phyloP scores from a whole-genome alignment of 2,113 vertebrate genomes.

The Chionodraco myersi region DNA sequence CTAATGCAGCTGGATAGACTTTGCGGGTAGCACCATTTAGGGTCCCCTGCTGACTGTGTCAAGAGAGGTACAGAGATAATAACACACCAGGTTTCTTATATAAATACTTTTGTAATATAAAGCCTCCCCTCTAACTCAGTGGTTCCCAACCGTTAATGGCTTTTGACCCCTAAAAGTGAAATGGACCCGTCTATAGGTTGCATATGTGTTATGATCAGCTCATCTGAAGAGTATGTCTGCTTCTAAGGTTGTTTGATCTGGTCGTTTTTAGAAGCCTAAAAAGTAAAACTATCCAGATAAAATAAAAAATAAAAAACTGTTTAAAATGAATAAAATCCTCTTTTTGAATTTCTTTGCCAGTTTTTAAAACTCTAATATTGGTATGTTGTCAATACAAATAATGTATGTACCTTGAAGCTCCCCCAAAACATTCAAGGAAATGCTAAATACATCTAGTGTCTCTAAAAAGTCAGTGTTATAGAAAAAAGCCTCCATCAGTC shows the following conservation, averaged over 20 bases:
- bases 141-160: background rate
- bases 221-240: background rate
- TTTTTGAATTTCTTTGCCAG: too few relatives aligned
- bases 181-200: background rate
- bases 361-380: too few relatives aligned
- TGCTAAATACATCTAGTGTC: background rate
- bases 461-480: constrained; percentile 2
- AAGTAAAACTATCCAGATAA: background rate
- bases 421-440: too few relatives aligned
- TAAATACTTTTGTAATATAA: background rate
- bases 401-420: background rate
- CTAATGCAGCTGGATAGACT: constrained; percentile 36
- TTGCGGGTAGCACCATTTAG: background rate
- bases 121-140: background rate
- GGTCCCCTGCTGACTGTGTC: constrained; percentile 20
- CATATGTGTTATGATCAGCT: background rate
- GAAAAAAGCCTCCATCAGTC: constrained; percentile 44
- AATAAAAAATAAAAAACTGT: too few relatives aligned
- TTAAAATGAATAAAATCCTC: too few relatives aligned
- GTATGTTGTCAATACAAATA: too few relatives aligned
- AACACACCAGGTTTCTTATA: background rate
- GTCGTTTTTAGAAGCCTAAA: background rate
- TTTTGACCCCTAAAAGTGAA: background rate
- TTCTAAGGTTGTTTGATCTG: background rate
- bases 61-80: background rate